Evolutionary conservation across 2,888 invertebrate genomes (phyloP).

Genomic region (Lasioglossum leucozonium): DNA sequence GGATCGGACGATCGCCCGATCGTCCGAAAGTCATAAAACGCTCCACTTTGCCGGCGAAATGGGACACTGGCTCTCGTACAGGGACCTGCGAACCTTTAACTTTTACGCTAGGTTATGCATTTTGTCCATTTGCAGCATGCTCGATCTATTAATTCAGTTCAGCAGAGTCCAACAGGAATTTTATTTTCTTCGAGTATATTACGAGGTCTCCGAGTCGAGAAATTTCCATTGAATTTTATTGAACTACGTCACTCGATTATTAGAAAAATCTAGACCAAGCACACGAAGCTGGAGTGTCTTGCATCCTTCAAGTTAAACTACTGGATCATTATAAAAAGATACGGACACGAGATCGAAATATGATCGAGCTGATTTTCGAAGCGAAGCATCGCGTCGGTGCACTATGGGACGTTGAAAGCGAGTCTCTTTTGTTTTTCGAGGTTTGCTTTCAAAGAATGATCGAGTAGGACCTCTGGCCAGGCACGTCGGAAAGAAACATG

Average conservation of each 20-base stretch:
- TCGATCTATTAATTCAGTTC: too few species aligned
- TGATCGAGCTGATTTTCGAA: background rate
- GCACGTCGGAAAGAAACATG: conserved; percentile 15
- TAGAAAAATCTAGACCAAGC: too few species aligned
- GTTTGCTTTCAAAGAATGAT: background rate
- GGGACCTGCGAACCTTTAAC: background rate
- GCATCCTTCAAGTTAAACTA: background rate
- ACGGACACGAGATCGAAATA: background rate
- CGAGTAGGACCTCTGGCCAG: conserved; percentile 3
- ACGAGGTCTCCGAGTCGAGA: too few species aligned
- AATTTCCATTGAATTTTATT: too few species aligned
- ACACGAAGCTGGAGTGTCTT: too few species aligned
- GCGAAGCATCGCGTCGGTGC: background rate
- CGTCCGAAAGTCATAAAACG: background rate
- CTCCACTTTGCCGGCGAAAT: background rate
- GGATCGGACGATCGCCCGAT: background rate
- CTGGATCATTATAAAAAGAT: background rate
- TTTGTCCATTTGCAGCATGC: background rate
- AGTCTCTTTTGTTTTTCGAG: conserved; percentile 1
- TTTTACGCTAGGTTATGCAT: background rate
- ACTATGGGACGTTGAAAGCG: background rate
- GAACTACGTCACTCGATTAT: too few species aligned
- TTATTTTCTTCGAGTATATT: too few species aligned
- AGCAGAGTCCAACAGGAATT: too few species aligned
- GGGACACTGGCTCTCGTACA: background rate